These are phyloP conservation scores for Oligia latruncula DNA, from an alignment of 2,888 invertebrate genomes.

Conservation along the genomic window DNA sequence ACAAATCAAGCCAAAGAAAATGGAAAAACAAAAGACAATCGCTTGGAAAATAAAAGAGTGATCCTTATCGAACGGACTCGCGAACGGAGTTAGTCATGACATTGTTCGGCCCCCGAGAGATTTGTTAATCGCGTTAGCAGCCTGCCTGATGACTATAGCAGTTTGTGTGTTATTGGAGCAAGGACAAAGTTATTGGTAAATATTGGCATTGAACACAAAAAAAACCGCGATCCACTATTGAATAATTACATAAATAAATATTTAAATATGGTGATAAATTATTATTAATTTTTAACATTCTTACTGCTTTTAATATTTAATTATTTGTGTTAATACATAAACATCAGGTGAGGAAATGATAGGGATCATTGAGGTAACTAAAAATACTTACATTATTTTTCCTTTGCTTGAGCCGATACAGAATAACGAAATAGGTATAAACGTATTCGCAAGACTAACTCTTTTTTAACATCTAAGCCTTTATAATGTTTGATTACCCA, in stretches of 20 bases:
- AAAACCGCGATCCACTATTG: background rate
- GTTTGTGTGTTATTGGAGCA: slow-evolving; percentile 57
- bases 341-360: background rate
- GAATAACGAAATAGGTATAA: background rate
- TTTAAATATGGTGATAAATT: background rate
- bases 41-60: slow-evolving; percentile 49
- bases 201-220: background rate
- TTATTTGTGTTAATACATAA: background rate
- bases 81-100: slow-evolving; percentile 67
- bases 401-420: too few species aligned
- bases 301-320: background rate
- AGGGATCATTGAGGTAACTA: background rate
- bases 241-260: background rate
- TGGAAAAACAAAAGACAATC: slow-evolving; percentile 21
- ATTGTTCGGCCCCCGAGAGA: slow-evolving; percentile 68
- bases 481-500: slow-evolving; percentile 9
- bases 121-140: slow-evolving; percentile 81
- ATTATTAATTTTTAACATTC: too few species aligned
- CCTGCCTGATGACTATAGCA: slow-evolving; percentile 75
- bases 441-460: background rate
- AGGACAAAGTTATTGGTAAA: slow-evolving; percentile 25
- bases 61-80: slow-evolving; percentile 59
- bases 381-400: background rate
- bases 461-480: slow-evolving; percentile 1
- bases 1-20: slow-evolving; percentile 25